Percentiles rank a stretch among this genome's conserved stretches.
These are phyloP conservation scores for Homarus americanus DNA, from an alignment of 1,140 invertebrate species.

Conservation along the genomic window DNA sequence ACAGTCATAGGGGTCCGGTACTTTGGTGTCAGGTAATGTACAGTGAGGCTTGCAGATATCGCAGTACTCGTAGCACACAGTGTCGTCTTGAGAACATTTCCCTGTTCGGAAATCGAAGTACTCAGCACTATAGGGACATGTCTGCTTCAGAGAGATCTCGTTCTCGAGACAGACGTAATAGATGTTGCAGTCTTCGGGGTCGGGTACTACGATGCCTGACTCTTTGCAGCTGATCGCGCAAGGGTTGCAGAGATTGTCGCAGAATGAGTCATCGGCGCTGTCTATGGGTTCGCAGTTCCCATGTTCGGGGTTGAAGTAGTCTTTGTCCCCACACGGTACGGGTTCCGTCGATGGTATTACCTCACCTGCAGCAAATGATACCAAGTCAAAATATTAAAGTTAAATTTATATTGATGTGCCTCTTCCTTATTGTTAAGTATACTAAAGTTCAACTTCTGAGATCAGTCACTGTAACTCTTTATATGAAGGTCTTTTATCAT, in stretches of 20 bases:
- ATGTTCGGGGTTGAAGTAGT: no score
- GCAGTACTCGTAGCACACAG: constrained; percentile 11
- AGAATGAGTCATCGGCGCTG: not conserved
- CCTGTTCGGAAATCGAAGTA: constrained; percentile 15
- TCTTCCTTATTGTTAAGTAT: no score
- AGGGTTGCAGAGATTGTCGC: constrained; percentile 11
- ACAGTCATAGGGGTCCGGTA: constrained; percentile 22
- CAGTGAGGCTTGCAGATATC: not conserved
- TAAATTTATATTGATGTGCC: no score
- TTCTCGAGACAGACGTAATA: constrained; percentile 21
- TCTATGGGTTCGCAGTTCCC: not conserved
- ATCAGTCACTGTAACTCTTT: no score
- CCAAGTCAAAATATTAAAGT: no score
- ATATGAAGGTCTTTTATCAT: no score
- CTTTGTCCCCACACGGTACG: no score
- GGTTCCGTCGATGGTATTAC: no score
- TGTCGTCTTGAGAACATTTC: not conserved
- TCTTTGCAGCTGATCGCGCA: not conserved
- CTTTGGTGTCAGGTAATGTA: not conserved
- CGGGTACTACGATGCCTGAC: not conserved
- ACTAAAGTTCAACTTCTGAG: no score
- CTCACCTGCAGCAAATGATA: no score
- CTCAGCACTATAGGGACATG: not conserved
- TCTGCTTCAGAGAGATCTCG: not conserved
- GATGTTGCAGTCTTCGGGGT: not conserved